A percentile compares a stretch with the other conserved stretches of the same genome.
Evolutionary conservation across 2,113 vertebrate species (phyloP).

Genomic region (Vanacampus margaritifer): DNA sequence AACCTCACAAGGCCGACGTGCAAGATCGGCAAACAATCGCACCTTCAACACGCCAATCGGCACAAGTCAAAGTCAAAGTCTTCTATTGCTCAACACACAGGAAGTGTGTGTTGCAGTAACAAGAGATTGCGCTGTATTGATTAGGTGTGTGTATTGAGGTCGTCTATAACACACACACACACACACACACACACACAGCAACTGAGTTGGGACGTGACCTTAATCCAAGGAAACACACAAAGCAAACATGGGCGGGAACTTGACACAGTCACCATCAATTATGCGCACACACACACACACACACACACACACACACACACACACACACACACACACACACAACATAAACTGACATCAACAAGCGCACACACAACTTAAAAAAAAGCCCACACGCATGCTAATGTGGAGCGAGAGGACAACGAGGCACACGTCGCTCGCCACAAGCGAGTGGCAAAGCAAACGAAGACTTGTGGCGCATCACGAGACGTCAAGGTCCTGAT

Average conservation of each 20-base stretch:
- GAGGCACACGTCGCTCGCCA: not conserved
- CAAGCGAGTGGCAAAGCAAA: conserved; percentile 6
- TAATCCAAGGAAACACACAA: conserved; percentile 32
- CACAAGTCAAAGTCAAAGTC: conserved; percentile 41
- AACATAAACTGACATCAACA: not conserved
- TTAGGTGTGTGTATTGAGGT: not conserved
- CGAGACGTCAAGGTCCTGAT: conserved; percentile 26
- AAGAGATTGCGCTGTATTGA: conserved; percentile 35
- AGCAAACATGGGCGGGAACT: conserved; percentile 11
- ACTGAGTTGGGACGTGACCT: conserved; percentile 34
- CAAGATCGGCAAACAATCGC: not conserved
- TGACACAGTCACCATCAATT: too few species aligned
- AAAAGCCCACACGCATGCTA: conserved; percentile 1
- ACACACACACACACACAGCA: too few species aligned
- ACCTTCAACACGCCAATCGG: not conserved
- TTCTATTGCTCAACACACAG: conserved; percentile 40
- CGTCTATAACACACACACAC: conserved; percentile 23
- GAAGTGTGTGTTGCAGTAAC: conserved; percentile 24
- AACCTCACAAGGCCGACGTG: not conserved
- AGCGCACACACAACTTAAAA: not conserved
- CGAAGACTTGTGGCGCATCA: conserved; percentile 30
- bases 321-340: not conserved
- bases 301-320: not conserved
- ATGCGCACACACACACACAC: not conserved
- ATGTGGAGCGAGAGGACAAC: not conserved